Conservation (phyloP, 1,140 invertebrate genomes). For the Drosophila takahashii region DNA sequence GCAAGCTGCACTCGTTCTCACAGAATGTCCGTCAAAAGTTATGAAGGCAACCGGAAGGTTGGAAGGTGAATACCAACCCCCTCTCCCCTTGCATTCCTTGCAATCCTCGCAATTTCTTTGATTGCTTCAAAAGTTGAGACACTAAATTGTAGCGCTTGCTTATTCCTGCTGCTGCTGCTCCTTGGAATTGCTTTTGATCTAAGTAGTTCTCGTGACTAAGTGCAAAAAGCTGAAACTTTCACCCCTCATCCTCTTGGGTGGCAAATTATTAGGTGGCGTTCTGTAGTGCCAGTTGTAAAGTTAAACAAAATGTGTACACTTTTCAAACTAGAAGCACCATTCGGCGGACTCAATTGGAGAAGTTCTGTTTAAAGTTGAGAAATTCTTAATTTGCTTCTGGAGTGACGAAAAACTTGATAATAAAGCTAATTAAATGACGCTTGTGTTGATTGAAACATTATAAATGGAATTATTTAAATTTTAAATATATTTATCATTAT, state of each 20-base stretch:
- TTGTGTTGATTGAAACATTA: neutral
- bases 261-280: constrained; percentile 5
- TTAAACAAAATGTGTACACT: constrained; percentile 21
- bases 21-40: constrained; percentile 43
- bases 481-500: too few relatives aligned
- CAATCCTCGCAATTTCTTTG: constrained; percentile 20
- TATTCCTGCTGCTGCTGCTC: constrained; percentile 4
- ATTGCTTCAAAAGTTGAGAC: constrained; percentile 24
- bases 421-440: neutral
- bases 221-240: constrained; percentile 16
- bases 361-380: neutral
- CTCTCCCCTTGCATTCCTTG: neutral
- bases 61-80: neutral
- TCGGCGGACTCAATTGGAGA: neutral
- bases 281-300: neutral
- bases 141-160: constrained; percentile 25
- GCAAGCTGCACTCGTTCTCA: constrained; percentile 72
- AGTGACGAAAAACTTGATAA: neutral
- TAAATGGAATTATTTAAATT: too few relatives aligned
- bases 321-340: constrained; percentile 1
- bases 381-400: neutral
- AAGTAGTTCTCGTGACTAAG: constrained; percentile 23
- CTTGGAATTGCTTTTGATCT: constrained; percentile 1
- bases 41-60: constrained; percentile 26
- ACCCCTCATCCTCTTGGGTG: neutral